Percentiles rank a stretch among this genome's conserved stretches.
Evolutionary conservation across 2,113 vertebrate species (phyloP).

Genomic region (Trogon melanurus): DNA sequence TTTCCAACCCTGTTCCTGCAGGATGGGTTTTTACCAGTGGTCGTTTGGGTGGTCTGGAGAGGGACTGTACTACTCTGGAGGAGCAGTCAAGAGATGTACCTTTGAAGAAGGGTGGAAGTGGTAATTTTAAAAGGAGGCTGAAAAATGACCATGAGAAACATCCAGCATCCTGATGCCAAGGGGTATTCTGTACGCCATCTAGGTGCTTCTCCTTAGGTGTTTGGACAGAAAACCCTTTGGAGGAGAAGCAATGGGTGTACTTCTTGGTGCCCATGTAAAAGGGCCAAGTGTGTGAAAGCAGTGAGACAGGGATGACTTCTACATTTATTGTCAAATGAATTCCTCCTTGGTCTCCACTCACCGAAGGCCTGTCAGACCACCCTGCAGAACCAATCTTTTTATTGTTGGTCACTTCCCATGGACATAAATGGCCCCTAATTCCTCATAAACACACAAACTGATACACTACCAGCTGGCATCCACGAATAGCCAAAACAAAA

Average conservation of each 20-base stretch:
- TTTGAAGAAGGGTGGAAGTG: background rate
- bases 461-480: background rate
- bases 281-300: background rate
- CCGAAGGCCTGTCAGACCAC: background rate
- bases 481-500: background rate
- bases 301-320: background rate
- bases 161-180: background rate
- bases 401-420: background rate
- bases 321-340: background rate
- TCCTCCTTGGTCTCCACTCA: background rate
- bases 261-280: background rate
- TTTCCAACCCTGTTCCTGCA: background rate
- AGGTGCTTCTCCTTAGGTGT: background rate
- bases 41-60: background rate
- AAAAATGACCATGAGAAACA: background rate
- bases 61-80: background rate
- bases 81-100: background rate
- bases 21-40: background rate
- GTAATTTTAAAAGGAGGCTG: background rate
- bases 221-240: background rate
- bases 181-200: background rate
- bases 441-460: background rate
- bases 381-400: background rate
- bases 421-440: background rate
- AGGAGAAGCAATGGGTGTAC: background rate